A percentile compares a stretch with the other conserved stretches of the same genome.
Evolutionary conservation across 2,113 vertebrate species (phyloP).

Genomic region (Pygoscelis adeliae): DNA sequence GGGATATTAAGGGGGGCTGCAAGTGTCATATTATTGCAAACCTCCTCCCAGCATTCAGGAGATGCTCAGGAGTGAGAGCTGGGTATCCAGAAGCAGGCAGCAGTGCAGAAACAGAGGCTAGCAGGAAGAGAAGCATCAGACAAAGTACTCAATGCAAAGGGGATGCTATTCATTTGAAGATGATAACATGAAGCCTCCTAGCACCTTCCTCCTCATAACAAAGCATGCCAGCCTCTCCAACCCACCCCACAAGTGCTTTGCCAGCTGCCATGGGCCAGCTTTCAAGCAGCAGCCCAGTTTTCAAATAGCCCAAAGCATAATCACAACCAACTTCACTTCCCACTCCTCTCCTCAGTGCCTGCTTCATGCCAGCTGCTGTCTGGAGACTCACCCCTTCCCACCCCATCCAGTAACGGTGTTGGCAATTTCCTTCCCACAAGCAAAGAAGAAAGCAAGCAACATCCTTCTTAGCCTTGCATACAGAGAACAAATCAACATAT

Average conservation of each 20-base stretch:
- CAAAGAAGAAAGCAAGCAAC: not conserved
- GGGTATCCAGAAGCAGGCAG: not conserved
- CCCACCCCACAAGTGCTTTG: not conserved
- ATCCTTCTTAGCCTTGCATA: not conserved
- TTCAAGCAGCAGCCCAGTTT: not conserved
- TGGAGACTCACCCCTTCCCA: not conserved
- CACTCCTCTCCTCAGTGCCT: not conserved
- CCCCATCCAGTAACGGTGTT: not conserved
- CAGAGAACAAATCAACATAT: not conserved
- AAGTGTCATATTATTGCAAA: not conserved
- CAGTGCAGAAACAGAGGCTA: not conserved
- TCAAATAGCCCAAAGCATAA: not conserved
- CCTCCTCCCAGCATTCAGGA: not conserved
- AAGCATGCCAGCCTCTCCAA: not conserved
- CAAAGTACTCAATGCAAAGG: not conserved
- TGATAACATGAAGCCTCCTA: not conserved
- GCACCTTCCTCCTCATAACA: not conserved
- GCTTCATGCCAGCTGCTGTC: not conserved
- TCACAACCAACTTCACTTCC: not conserved
- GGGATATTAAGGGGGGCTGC: fast-evolving
- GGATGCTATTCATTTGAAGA: not conserved
- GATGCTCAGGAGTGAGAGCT: not conserved
- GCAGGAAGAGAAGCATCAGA: not conserved
- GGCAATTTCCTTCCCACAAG: not conserved
- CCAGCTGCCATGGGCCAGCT: not conserved